Conservation (phyloP, 1,140 invertebrate genomes). For the Gonioctena quinquepunctata region DNA sequence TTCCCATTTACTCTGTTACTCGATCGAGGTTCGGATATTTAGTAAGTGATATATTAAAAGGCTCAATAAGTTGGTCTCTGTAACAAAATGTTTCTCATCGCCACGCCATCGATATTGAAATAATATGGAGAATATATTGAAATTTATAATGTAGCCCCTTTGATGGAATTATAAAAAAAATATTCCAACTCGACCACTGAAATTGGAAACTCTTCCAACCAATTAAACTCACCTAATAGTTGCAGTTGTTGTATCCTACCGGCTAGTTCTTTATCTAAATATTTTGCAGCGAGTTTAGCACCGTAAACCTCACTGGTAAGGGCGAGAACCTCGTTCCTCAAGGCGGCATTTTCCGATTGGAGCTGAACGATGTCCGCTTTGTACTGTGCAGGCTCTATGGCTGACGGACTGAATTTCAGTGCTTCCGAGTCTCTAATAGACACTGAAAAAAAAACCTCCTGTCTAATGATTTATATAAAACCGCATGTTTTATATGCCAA, state of each 20-base stretch:
- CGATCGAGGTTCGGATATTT: no score
- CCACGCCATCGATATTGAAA: no score
- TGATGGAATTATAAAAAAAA: no score
- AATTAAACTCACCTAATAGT: constrained; percentile 62
- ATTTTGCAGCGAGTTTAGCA: constrained; percentile 80
- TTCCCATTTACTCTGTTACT: no score
- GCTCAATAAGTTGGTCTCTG: no score
- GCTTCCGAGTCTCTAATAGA: constrained; percentile 36
- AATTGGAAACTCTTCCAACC: background rate
- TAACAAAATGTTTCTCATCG: no score
- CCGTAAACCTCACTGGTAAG: constrained; percentile 83
- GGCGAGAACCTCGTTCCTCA: constrained; percentile 71
- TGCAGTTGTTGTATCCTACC: constrained; percentile 88
- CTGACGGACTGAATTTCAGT: constrained; percentile 43
- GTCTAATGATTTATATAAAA: no score
- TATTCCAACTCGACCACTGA: no score
- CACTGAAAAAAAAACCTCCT: background rate
- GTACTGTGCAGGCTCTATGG: constrained; percentile 57
- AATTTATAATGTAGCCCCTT: no score
- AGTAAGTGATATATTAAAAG: no score
- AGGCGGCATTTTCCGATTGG: constrained; percentile 70
- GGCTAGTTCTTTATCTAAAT: constrained; percentile 84
- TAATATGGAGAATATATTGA: no score
- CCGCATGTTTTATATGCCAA: no score
- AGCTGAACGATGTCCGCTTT: constrained; percentile 70